phyloP scores from a whole-genome alignment of 2,113 vertebrate genomes.

The Pangasianodon hypophthalmus region DNA sequence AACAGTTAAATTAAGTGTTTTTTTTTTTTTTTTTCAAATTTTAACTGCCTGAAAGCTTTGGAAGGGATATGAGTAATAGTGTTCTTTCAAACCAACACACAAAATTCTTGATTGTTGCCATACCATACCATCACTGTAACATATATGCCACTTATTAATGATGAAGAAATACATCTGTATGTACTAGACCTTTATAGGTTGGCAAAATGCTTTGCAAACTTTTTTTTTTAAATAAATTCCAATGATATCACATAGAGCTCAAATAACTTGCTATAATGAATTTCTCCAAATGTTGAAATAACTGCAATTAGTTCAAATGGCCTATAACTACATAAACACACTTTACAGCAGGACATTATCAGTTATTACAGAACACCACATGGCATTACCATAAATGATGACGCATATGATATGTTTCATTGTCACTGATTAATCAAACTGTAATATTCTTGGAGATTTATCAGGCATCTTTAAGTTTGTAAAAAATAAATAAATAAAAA shows the following conservation, averaged over 20 bases:
- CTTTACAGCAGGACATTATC: background rate
- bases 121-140: background rate
- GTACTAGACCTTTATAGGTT: background rate
- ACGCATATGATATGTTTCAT: background rate
- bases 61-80: background rate
- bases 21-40: background rate
- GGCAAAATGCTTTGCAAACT: background rate
- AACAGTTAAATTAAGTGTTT: background rate
- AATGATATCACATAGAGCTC: background rate
- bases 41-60: background rate
- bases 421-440: constrained; percentile 2
- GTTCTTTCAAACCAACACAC: background rate
- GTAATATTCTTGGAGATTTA: background rate
- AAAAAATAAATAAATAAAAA: background rate
- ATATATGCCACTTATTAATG: background rate
- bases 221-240: background rate
- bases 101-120: background rate
- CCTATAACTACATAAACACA: background rate
- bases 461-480: background rate
- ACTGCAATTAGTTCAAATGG: background rate
- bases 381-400: background rate
- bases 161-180: background rate
- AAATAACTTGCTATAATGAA: background rate
- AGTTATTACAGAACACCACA: background rate
- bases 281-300: background rate